These are phyloP conservation scores for Pseudois nayaur DNA, from an alignment of 2,113 vertebrate species.

Conservation along the genomic window DNA sequence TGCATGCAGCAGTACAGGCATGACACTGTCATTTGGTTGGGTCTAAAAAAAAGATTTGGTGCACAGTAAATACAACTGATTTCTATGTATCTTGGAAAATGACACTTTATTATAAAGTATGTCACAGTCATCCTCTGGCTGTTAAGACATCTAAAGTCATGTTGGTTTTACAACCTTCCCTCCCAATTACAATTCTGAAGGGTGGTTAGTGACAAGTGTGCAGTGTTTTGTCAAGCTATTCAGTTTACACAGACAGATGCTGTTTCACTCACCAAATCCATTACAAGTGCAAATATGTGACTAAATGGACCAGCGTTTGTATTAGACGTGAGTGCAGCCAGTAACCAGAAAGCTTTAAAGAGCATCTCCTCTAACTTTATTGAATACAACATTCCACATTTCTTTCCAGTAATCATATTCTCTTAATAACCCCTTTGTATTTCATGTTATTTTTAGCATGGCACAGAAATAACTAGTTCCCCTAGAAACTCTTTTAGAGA, in stretches of 20 bases:
- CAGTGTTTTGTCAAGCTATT: slow-evolving; percentile 61
- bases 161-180: slow-evolving; percentile 60
- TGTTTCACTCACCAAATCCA: slow-evolving; percentile 67
- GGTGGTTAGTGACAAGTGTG: slow-evolving; percentile 50
- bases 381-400: not conserved
- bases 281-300: slow-evolving; percentile 62
- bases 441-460: not conserved
- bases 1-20: slow-evolving; percentile 39
- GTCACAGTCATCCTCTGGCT: slow-evolving; percentile 50
- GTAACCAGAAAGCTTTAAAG: slow-evolving; percentile 29
- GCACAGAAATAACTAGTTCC: not conserved
- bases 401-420: not conserved
- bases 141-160: slow-evolving; percentile 68
- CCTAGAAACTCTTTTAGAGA: not conserved
- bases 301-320: slow-evolving; percentile 35
- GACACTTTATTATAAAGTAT: slow-evolving; percentile 67
- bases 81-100: slow-evolving; percentile 64
- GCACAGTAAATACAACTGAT: slow-evolving; percentile 66
- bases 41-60: slow-evolving; percentile 49
- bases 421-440: not conserved
- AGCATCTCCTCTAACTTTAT: not conserved
- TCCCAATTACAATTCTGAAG: slow-evolving; percentile 66
- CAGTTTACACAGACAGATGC: slow-evolving; percentile 56
- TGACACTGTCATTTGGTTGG: slow-evolving; percentile 59
- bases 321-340: slow-evolving; percentile 8